These are phyloP conservation scores for Phrynocephalus versicolor DNA, from an alignment of 2,113 vertebrate species.

Conservation along the genomic window DNA sequence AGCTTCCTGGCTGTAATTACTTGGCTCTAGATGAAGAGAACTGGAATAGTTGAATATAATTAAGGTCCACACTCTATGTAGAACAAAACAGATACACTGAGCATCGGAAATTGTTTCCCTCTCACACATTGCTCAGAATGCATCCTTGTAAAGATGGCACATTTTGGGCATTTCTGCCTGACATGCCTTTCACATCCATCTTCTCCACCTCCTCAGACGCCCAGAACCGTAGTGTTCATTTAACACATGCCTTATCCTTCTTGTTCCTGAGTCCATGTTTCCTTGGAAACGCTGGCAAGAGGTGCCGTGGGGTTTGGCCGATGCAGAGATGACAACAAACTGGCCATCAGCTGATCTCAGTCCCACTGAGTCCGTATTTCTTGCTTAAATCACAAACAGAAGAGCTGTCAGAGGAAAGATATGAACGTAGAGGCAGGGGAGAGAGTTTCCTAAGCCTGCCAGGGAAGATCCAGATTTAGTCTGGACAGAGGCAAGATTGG, in stretches of 20 bases:
- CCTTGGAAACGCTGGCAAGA: constrained; percentile 70
- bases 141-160: constrained; percentile 48
- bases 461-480: constrained; percentile 31
- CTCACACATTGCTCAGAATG: constrained; percentile 16
- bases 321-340: constrained; percentile 59
- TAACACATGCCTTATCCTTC: constrained; percentile 55
- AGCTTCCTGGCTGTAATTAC: not conserved
- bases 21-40: not conserved
- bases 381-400: constrained; percentile 45
- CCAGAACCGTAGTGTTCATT: constrained; percentile 26
- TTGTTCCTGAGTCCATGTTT: constrained; percentile 60
- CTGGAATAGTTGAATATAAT: constrained; percentile 14
- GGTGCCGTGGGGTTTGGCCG: constrained; percentile 64
- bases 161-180: constrained; percentile 53
- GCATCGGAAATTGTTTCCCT: constrained; percentile 3
- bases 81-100: not conserved
- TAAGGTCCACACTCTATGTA: constrained; percentile 21
- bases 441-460: constrained; percentile 23
- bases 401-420: constrained; percentile 19
- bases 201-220: constrained; percentile 54
- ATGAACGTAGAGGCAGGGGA: not conserved
- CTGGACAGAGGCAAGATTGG: constrained; percentile 59
- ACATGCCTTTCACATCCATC: constrained; percentile 54
- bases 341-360: constrained; percentile 51
- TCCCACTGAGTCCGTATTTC: constrained; percentile 45